Base-by-base conservation (phyloP, 2,113 vertebrate species). In the Sclerurus mexicanus region DNA sequence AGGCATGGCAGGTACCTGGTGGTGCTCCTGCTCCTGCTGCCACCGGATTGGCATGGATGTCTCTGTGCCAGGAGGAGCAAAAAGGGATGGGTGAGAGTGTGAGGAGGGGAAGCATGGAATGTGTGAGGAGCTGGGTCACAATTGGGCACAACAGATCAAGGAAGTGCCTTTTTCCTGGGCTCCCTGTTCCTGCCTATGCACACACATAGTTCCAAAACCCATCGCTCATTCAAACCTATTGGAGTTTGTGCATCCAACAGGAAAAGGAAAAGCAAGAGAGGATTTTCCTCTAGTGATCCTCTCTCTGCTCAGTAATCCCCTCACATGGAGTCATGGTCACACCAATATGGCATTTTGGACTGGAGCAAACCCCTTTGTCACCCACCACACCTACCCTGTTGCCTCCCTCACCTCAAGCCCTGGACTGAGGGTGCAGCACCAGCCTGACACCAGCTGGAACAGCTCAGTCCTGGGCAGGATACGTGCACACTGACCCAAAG, bases 401-500 rank as follows among this genome's bases (percentile, higher is more conserved):
- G 0, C 46, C 9, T 64, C 11, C 39, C 40, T 40, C 7, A 0
- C 42, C 12, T 4, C 37, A 42, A 75, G 60, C 3, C 62, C 39
- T 17, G 67, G 30, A 40, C 16, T 0, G 2, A 37, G 47, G n/a
- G 69, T 1, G 2, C 30, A 19, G 52, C 11, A 4, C 7, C 76
- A 52, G 33, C 71, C 39, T 1, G 1, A 37, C 52, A 10, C 7
- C 23, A 14, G 52, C 25, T 14, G 59, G 28, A 75, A 16, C 5
- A 10, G 49, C 59, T 33, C 14, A 1, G 22, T 17, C 21, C 35
- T 4, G 0, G 2, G 39, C 72, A 74, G 76, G 55, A 8, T 7
- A 22, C 0, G 0, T 4, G 14, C 46, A 35, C 18, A 18, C 15
- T 0, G 0, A 22, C 7, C 31, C 0, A 9, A 46, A 16, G 6